phyloP scores from a whole-genome alignment of 2,888 invertebrate genomes.

The Catocala nupta region DNA sequence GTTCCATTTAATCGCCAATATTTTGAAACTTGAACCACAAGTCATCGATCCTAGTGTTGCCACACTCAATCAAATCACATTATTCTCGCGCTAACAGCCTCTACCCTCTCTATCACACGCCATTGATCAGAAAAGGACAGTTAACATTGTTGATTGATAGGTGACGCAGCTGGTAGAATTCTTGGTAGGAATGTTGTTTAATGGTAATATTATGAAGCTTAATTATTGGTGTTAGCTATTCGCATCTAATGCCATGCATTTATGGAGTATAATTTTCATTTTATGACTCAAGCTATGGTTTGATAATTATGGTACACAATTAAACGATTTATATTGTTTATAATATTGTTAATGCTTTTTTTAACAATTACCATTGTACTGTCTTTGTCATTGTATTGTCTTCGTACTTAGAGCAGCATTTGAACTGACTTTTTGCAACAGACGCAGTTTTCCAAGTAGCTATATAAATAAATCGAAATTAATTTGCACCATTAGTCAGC shows the following conservation, averaged over 20 bases:
- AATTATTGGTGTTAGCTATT: conserved; percentile 22
- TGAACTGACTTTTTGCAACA: too few relatives aligned
- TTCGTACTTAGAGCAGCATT: too few relatives aligned
- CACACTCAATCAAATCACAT: conserved; percentile 50
- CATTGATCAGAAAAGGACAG: conserved; percentile 28
- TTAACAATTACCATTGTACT: too few relatives aligned
- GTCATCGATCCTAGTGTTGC: conserved; percentile 44
- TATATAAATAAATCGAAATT: too few relatives aligned
- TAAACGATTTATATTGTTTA: not conserved
- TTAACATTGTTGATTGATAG: conserved; percentile 43
- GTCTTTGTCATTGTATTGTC: too few relatives aligned
- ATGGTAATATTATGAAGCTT: conserved; percentile 30
- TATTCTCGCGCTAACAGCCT: conserved; percentile 40
- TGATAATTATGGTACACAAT: not conserved
- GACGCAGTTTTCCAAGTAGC: too few relatives aligned
- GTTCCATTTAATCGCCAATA: not conserved
- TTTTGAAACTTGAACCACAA: conserved; percentile 34
- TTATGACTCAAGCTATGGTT: not conserved
- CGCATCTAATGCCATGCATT: conserved; percentile 13
- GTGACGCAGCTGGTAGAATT: conserved; percentile 49
- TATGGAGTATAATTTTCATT: conserved; percentile 3
- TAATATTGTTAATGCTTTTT: too few relatives aligned
- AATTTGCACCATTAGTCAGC: too few relatives aligned
- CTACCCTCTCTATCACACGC: conserved; percentile 30
- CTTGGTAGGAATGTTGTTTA: conserved; percentile 41